Evolutionary conservation across 2,113 vertebrate genomes (phyloP).

Genomic region (Clarias macrocephalus): DNA sequence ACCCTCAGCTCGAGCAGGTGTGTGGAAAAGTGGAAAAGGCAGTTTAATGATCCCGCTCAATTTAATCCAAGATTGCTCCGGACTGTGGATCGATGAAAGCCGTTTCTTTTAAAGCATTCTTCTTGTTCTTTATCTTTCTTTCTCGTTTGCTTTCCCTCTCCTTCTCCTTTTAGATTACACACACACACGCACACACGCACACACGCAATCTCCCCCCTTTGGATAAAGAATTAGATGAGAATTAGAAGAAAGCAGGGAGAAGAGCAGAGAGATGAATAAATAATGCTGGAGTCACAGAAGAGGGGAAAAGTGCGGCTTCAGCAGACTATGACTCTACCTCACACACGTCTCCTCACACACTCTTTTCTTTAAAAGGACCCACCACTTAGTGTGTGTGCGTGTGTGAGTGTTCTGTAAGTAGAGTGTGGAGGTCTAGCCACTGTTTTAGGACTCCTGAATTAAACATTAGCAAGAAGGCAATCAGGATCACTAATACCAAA

Average conservation of each 20-base stretch:
- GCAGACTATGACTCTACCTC: background rate
- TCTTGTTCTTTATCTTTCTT: background rate
- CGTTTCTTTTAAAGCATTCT: constrained; percentile 18
- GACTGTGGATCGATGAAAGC: constrained; percentile 5
- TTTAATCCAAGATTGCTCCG: constrained; percentile 30
- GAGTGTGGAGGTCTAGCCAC: constrained; percentile 7
- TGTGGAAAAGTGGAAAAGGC: constrained; percentile 47
- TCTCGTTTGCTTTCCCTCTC: background rate
- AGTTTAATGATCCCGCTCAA: constrained; percentile 43
- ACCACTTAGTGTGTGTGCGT: background rate
- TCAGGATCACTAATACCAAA: constrained; percentile 43
- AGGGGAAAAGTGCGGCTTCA: constrained; percentile 18
- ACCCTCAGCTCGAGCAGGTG: constrained; percentile 17
- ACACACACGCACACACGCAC: background rate
- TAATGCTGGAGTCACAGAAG: background rate
- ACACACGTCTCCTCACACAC: background rate
- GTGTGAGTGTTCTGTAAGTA: background rate
- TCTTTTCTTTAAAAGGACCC: background rate
- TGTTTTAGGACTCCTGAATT: constrained; percentile 38
- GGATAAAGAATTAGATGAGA: constrained; percentile 7
- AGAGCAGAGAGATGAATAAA: constrained; percentile 24
- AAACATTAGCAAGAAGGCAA: constrained; percentile 33
- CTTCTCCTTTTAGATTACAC: background rate
- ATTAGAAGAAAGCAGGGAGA: background rate
- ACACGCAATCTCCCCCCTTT: background rate